Percentiles rank a stretch among this genome's conserved stretches.
Conservation (phyloP, 2,113 vertebrate genomes). For the Jaculus jaculus region DNA sequence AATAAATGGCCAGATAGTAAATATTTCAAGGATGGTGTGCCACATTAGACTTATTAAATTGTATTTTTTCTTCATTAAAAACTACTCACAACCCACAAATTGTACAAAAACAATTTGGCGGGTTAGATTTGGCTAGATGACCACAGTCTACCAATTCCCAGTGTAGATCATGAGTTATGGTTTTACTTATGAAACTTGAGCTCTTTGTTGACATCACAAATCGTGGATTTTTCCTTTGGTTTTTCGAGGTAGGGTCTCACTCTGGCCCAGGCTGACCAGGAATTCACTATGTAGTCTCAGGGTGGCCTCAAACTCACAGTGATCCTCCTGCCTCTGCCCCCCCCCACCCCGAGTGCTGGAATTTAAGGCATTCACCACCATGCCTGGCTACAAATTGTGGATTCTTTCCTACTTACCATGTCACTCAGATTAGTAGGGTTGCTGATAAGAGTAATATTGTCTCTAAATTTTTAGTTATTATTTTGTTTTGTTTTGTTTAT, state of each 20-base stretch:
- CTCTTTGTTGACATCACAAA: background rate
- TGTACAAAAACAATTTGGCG: background rate
- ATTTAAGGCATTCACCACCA: no score
- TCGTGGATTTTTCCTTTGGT: background rate
- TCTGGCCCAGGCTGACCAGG: no score
- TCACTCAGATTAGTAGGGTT: no score
- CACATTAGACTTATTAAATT: background rate
- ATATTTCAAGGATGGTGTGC: background rate
- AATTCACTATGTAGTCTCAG: no score
- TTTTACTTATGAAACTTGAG: background rate
- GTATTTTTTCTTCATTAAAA: background rate
- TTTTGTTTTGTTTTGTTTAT: no score
- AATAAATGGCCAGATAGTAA: background rate
- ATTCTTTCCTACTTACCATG: background rate
- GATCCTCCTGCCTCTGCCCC: no score
- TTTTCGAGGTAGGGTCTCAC: no score
- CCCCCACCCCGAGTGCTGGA: no score
- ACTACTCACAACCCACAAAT: background rate
- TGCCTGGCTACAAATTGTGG: no score
- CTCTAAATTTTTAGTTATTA: background rate
- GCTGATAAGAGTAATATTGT: background rate
- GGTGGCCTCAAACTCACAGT: no score
- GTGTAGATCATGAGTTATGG: background rate
- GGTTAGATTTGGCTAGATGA: background rate
- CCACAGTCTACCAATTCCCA: background rate